Evolutionary conservation across 2,797 vertebrate genomes (phyloP), one percentile per base, ranked within the genome.

Genomic region (Fistularia tabacaria): DNA sequence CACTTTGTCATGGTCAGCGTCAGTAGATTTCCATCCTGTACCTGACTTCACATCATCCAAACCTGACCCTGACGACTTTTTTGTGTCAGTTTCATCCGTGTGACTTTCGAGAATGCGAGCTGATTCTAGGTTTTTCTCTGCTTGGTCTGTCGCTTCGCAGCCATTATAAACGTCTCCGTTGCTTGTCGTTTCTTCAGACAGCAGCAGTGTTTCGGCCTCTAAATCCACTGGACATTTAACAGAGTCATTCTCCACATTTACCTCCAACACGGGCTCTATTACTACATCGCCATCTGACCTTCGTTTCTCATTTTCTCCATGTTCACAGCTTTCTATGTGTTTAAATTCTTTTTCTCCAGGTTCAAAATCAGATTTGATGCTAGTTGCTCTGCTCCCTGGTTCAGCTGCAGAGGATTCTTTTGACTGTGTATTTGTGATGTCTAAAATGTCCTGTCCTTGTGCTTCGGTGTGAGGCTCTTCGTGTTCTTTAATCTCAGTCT

Each of bases 291-390:
- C n/a, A n/a, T 36, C 14, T 50, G 14, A 49, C 48, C 36, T 59
- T 71, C 38, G 9, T 55, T 58, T 51, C 57, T 54, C 12, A 13
- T n/a, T 10, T 49, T 44, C 7, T 50, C 59, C 56, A 66, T 64
- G 12, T 45, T 59, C 12, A 73, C 71, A 50, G n/a, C 1, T 40
- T 42, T 38, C 66, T 63, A 64, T 8, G 6, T 36, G 14, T 53
- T 25, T 25, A 25, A 61, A 50, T 52, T 70, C 64, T 36, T 57
- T 59, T 54, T 58, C 57, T 58, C 59, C 71, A 39, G 53, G 45
- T 48, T 45, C 15, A 47, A 50, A 47, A 7, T 64, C 59, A 51
- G 45, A 46, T 54, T 62, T 40, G 51, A 38, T 8, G 47, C 36
- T 11, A 13, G 14, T 12, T 10, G 36, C 54, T 12, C 12, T 45